Base-by-base conservation (phyloP, 2,113 vertebrate genomes). In the Pionites leucogaster region DNA sequence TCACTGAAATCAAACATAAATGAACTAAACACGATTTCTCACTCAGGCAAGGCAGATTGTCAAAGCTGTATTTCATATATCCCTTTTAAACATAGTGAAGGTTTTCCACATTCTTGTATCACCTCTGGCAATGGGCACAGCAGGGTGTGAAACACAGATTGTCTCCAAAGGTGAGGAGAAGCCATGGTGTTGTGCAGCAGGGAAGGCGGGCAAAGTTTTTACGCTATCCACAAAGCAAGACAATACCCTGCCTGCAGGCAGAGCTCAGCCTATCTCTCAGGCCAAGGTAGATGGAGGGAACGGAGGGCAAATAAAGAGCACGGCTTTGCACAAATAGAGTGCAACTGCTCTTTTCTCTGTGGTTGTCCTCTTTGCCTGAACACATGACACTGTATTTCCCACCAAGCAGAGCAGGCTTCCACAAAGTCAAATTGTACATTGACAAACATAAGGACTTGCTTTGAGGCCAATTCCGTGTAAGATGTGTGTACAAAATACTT, bases 381-480 rank as follows among this genome's bases (percentile, higher is more conserved):
- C 23, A 12, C 55, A 1, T 0, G 3, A 2, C 29, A 5, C 1
- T 0, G 4, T 0, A 2, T 9, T n/a, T 41, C 59, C 47, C n/a
- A 71, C 37, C 57, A 11, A 80, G 23, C 19, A 4, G 6, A 44
- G 50, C 3, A 5, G 14, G 4, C 1, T 33, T 29, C 29, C 31
- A 14, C 24, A 3, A 18, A 31, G 7, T 6, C 47, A 37, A 6
- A 17, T 22, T 19, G 10, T 0, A 13, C 18, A 2, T 1, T 16
- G 7, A 25, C 39, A 17, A 2, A 13, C 2, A 2, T 7, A 41
- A 65, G 39, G 42, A 19, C 33, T n/a, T 78, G 27, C 74, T 62
- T 11, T 23, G n/a, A 37, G 46, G 25, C 13, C 31, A 15, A 6
- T 13, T 55, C 29, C 9, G 17, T 5, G 7, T 10, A 10, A 65